Evolutionary conservation across 2,113 vertebrate genomes (phyloP), one percentile per base, ranked within the genome.

Genomic region (Coreoperca whiteheadi): DNA sequence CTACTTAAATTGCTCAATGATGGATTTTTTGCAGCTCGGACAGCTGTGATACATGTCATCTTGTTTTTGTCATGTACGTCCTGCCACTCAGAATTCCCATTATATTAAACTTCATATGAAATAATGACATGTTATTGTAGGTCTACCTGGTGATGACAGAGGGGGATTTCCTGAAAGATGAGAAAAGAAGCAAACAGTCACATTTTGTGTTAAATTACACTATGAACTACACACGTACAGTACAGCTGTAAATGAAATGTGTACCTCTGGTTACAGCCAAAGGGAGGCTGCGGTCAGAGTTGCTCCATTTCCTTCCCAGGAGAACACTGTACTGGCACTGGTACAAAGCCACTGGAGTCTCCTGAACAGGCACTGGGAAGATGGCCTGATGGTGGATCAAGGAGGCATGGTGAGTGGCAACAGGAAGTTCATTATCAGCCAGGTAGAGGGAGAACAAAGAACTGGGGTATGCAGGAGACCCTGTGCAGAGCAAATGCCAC

Each of bases 321-420:
- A 28, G 66, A 46, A 93, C 77, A 0, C 82, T 93, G 91, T 96
- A 96, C 79, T 91, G 92, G 79, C 95, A 96, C 68, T 94, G 87
- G 87, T 94, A 96, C 3, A 46, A 46, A 41, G 64, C 88, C 64
- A 88, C 15, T 4, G 79, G 39, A 25, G 71, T 6, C 10, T 91
- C 90, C 68, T 81, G 93, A 10, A 85, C 90, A 0, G 94, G 92
- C 51, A 94, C 51, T 4, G 89, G 34, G 66, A 96, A 95, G 23
- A 12, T 39, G 18, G 53, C 92, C 30, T 90, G 85, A 79, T 95
- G 84, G 0, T 81, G 23, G n/a, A 74, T 79, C 7, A n/a, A 0
- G 1, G 79, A 74, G 53, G 86, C 85, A 0, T 14, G 79, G 1
- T 79, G 59, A 18, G 72, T 77, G 25, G 23, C 60, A 1, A 91